Conservation (phyloP, 2,888 invertebrate genomes). For the Drosophila prolongata region DNA sequence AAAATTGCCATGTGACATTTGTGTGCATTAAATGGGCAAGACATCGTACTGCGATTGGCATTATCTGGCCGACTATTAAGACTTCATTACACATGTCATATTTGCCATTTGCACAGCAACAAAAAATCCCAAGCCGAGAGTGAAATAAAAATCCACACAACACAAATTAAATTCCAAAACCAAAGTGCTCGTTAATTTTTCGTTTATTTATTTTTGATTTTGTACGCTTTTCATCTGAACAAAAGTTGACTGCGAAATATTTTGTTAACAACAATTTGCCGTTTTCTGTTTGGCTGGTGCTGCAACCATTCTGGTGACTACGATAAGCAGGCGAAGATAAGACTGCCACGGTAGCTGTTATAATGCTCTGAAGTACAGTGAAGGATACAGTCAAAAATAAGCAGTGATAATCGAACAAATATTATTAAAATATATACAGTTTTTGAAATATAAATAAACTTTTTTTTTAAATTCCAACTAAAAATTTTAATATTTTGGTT, state of each 20-base stretch:
- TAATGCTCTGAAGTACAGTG: conserved; percentile 39
- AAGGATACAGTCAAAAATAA: not conserved
- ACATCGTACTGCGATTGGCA: conserved; percentile 59
- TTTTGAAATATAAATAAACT: not conserved
- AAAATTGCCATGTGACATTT: conserved; percentile 58
- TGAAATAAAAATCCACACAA: conserved; percentile 12
- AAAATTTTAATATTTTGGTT: too few species aligned
- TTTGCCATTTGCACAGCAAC: conserved; percentile 63
- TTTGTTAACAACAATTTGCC: conserved; percentile 79
- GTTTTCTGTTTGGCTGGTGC: conserved; percentile 41
- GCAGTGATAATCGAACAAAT: not conserved
- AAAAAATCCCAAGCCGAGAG: not conserved
- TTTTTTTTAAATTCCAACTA: not conserved
- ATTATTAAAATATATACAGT: not conserved
- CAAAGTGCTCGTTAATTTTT: conserved; percentile 64
- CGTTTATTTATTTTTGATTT: conserved; percentile 21
- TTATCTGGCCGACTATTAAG: conserved; percentile 74
- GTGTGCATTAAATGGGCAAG: conserved; percentile 36
- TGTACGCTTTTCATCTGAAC: conserved; percentile 27
- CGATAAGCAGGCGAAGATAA: conserved; percentile 73
- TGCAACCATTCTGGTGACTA: conserved; percentile 39
- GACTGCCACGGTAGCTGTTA: conserved; percentile 54
- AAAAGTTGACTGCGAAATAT: conserved; percentile 66
- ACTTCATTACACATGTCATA: conserved; percentile 81
- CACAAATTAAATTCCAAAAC: conserved; percentile 45